Base-by-base conservation (phyloP, 2,113 vertebrate genomes). In the Burhinus bistriatus region DNA sequence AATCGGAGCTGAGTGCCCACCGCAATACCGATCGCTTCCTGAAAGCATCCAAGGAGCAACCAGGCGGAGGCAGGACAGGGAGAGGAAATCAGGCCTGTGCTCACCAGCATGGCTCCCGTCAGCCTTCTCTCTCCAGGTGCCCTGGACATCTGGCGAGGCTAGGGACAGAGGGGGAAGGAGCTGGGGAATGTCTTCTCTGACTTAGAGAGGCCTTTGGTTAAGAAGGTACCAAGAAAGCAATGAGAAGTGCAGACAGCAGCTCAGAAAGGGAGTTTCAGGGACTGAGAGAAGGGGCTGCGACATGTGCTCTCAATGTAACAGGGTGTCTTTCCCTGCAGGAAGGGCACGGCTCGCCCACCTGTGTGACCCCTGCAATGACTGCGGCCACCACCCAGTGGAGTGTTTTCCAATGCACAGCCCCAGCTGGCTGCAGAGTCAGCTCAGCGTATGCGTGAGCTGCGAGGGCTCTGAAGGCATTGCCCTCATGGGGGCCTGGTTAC, bases 401-500 rank as follows among this genome's bases (percentile, higher is more conserved):
- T 0, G 12, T n/a, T 61, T 70, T 36, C 36, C 75, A 52, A 15
- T 4, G 51, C 30, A 40, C 3, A 1, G 9, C 16, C 25, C 58
- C 25, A 20, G 15, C 19, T 0, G 5, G 34, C 29, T 1, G 0
- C 38, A 42, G 58, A 38, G 51, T 26, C 73, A 62, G 34, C 25
- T 71, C 18, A 20, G 42, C 1, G 6, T 9, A 9, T 12, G 3
- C 2, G 1, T 11, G 38, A 44, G n/a, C 68, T 70, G 73, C 2
- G 4, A 59, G 34, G 45, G 15, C 32, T 23, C 62, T 59, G 66
- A 23, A 20, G 38, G 55, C 22, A 57, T 36, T 2, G 3, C 15
- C 17, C 22, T 65, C 5, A 1, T 0, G 0, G 36, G 16, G 15
- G 13, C 47, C 27, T n/a, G 54, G 20, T 72, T 90, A 65, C 38